phyloP scores from a whole-genome alignment of 2,888 invertebrate species.

The Lucinisca nassula region DNA sequence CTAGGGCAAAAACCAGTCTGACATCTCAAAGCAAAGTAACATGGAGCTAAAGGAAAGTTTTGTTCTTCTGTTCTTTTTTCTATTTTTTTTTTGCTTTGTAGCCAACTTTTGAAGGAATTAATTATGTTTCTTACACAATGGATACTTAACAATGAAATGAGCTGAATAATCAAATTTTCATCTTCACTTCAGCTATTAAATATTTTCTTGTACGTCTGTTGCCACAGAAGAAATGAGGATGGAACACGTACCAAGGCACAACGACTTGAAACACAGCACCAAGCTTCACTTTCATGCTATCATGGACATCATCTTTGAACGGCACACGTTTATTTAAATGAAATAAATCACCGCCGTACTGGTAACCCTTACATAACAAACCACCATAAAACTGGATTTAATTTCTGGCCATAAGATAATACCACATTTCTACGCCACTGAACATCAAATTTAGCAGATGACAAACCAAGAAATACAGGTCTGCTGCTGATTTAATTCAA shows the following conservation, averaged over 20 bases:
- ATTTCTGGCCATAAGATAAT: conserved; percentile 9
- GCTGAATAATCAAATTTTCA: conserved; percentile 17
- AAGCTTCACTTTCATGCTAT: background rate
- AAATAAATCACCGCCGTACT: background rate
- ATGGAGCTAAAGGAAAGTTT: background rate
- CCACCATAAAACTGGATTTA: conserved; percentile 13
- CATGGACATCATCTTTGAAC: background rate
- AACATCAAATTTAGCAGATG: background rate
- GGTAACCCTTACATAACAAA: conserved; percentile 10
- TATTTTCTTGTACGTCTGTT: background rate
- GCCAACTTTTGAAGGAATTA: background rate
- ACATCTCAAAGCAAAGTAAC: too few species aligned
- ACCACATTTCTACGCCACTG: conserved; percentile 6
- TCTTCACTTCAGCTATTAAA: conserved; percentile 14
- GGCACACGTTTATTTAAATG: conserved; percentile 8
- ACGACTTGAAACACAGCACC: background rate
- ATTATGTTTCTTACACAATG: conserved; percentile 14
- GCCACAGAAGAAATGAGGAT: background rate
- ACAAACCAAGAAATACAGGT: conserved; percentile 1
- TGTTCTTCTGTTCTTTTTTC: background rate
- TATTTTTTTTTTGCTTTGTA: background rate
- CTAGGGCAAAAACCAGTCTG: too few species aligned
- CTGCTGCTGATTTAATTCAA: conserved; percentile 12
- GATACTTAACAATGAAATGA: conserved; percentile 12
- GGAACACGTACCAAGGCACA: background rate